Evolutionary conservation across 2,113 vertebrate species (phyloP), one percentile per base, ranked within the genome.

Genomic region (Parotia lawesii): DNA sequence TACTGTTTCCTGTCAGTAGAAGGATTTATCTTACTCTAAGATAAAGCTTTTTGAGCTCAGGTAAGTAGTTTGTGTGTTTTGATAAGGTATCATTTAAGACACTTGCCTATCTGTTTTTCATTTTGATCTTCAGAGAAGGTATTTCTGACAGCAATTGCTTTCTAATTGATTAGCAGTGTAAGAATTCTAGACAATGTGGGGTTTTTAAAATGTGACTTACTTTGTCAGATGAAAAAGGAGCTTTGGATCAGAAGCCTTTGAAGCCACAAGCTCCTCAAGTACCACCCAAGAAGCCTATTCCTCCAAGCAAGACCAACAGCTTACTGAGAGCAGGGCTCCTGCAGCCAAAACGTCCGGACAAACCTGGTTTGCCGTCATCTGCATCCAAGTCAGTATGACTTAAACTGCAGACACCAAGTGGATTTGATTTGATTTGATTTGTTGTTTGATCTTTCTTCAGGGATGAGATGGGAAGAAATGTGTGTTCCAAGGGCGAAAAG

Each of bases 271-370:
- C 98, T 71, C 99, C 99, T 24, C 96, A 98, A 85, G 98, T 99
- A 72, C 99, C 99, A 23, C 99, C 98, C 81, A 99, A 99, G 98
- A 99, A 99, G 72, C 99, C 99, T 5, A 85, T 97, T 85, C 98
- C 97, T 89, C 98, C 98, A 40, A 98, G 97, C 84, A 99, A 99
- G 97, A 94, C 93, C 35, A 97, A 96, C 96, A 97, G 83, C 89
- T 95, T 98, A 64, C 56, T 98, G 84, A 97, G 97, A 93, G 96
- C 98, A 33, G 98, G 83, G 38, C 78, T 88, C 15, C 45, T 98
- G 60, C 98, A 98, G 48, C 98, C 98, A 33, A 99, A 98, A 95
- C 98, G 98, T 89, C 98, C 98, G 0, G 99, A 99, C 65, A 99
- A 99, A 94, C 98, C 98, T 84, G 96, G 98, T 17, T 84, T 98